Evolutionary conservation across 2,797 vertebrate genomes (phyloP).

Genomic region (Rhodeus uyekii): DNA sequence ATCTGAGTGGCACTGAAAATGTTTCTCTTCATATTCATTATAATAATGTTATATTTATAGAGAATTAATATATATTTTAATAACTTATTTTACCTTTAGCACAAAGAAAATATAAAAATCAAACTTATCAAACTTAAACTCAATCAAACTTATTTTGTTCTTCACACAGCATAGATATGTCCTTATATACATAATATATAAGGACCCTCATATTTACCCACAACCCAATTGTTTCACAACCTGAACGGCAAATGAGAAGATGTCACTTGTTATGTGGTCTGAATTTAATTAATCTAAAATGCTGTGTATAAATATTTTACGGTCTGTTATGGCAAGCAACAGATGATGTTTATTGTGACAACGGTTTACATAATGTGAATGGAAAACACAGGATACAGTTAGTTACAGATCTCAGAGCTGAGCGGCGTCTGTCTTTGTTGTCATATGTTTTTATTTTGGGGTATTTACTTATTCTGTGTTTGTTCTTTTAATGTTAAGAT

Average conservation of each 20-base stretch:
- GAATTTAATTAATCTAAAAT: constrained; percentile 16
- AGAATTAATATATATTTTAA: background rate
- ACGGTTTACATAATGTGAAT: constrained; percentile 61
- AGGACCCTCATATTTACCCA: background rate
- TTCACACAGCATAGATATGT: background rate
- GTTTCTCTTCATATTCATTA: background rate
- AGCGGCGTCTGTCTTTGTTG: background rate
- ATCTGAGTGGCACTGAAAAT: background rate
- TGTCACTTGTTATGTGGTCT: constrained; percentile 9
- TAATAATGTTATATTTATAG: background rate
- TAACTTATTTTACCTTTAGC: background rate
- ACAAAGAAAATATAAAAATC: background rate
- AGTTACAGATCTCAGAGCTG: background rate
- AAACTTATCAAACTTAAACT: no score
- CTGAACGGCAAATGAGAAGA: background rate
- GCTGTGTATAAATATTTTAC: constrained; percentile 71
- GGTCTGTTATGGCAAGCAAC: constrained; percentile 56
- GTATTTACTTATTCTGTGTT: constrained; percentile 4
- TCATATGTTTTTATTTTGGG: constrained; percentile 29
- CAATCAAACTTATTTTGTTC: background rate
- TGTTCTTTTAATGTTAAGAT: constrained; percentile 40
- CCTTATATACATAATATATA: background rate
- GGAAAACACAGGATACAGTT: constrained; percentile 45
- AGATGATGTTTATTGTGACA: constrained; percentile 66
- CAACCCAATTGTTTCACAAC: background rate